Percentiles rank a stretch among this genome's conserved stretches.
These are phyloP conservation scores for Chamaetylas fuelleborni DNA, from an alignment of 2,113 vertebrate species.

Conservation along the genomic window DNA sequence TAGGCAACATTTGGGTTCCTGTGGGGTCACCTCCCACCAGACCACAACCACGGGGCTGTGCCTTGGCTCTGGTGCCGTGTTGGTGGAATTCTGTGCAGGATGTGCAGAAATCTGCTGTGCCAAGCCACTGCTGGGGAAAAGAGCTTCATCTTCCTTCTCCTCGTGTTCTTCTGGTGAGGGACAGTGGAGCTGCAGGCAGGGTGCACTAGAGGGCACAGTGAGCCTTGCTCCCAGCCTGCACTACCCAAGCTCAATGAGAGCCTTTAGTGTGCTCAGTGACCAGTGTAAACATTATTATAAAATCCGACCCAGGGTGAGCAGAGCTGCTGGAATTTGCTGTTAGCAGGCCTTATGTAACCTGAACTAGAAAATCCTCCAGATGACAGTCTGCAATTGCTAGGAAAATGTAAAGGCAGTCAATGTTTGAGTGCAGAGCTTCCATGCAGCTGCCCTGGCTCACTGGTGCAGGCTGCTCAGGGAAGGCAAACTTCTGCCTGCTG, in stretches of 20 bases:
- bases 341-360: background rate
- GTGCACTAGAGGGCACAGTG: constrained; percentile 34
- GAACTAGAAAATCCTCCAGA: background rate
- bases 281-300: background rate
- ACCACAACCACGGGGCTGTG: background rate
- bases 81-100: background rate
- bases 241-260: background rate
- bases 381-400: background rate
- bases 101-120: rapidly evolving
- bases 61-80: background rate
- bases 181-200: background rate
- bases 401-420: background rate
- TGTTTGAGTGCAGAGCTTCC: background rate
- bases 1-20: rapidly evolving
- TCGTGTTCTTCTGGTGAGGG: background rate
- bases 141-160: background rate
- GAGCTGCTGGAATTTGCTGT: background rate
- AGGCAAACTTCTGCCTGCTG: background rate
- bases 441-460: background rate
- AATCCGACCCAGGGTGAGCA: background rate
- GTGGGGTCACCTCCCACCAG: background rate
- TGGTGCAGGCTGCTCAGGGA: background rate
- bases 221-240: background rate
- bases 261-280: background rate
- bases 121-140: background rate